Base-by-base conservation (phyloP, 2,113 vertebrate species). In the Pseudois nayaur region DNA sequence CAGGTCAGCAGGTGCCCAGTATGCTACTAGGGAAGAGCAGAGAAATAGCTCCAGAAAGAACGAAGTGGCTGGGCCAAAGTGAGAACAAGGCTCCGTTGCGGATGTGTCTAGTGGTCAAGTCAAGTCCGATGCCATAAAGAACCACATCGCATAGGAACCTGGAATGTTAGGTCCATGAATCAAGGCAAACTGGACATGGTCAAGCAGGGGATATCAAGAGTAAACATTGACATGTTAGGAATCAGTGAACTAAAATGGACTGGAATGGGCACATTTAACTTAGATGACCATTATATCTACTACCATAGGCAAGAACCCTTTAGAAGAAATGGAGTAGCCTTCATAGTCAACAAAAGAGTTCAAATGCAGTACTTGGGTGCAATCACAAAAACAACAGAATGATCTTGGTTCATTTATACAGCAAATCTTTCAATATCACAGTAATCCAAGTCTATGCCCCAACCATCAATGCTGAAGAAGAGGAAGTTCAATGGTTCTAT, bases 81-180 rank as follows among this genome's bases (percentile, higher is more conserved):
- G 23, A 27, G 27, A 25, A 14, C 36, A 4, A 14, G 40, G 71
- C 1, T 43, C 36, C 27, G 71, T 4, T 76, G 23, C 0, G 0
- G 36, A 76, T 8, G 12, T 43, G 36, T 43, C 36, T 27, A 27
- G 71, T 43, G 21, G 71, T 27, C 0, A 76, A 76, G 71, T 76
- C 2, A 76, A 43, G 23, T 76, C 71, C 0, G 3, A 27, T 14
- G 71, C 36, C 13, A 3, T 43, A 76, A 76, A 25, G 6, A 74
- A 27, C 23, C 43, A 27, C 36, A 76, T 14, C 6, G 0, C 36
- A 8, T 14, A 76, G 36, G 71, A 76, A 43, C 36, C 71, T 76
- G 23, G 64, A 43, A 43, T 27, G 36, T 8, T 43, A 76, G 71
- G 71, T 14, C 25, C 36, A 10, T 27, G 11, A 43, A 43, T 76